Percentiles rank a stretch among this genome's conserved stretches.
Conservation (phyloP, 2,113 vertebrate species). For the Pipra filicauda region DNA sequence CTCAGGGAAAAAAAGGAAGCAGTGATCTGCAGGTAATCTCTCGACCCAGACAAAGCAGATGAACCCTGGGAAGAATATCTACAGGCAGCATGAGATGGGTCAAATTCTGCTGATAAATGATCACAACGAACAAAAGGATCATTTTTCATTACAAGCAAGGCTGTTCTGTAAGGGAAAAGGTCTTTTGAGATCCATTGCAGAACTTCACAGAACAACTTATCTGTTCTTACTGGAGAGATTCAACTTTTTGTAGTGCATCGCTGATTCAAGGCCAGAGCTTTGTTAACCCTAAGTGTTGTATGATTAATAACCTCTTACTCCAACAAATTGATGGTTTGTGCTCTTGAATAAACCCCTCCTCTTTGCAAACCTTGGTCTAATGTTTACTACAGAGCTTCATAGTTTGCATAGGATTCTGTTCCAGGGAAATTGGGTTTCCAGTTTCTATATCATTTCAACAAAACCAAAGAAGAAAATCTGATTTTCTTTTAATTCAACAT, state of each 20-base stretch:
- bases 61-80: neutral
- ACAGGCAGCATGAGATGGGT: neutral
- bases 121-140: neutral
- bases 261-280: constrained; percentile 55
- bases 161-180: neutral
- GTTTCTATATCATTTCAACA: constrained; percentile 50
- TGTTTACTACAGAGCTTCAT: constrained; percentile 26
- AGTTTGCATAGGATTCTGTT: constrained; percentile 41
- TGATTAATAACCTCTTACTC: constrained; percentile 62
- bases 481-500: constrained; percentile 68
- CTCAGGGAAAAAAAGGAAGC: neutral
- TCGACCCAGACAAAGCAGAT: neutral
- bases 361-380: constrained; percentile 17
- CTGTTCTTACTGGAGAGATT: neutral
- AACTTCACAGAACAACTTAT: constrained; percentile 5
- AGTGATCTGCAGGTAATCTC: neutral
- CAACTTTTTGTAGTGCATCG: constrained; percentile 49
- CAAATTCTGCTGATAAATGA: neutral
- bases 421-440: constrained; percentile 29
- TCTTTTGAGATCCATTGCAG: constrained; percentile 9
- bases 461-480: constrained; percentile 45
- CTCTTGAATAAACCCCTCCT: constrained; percentile 26
- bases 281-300: constrained; percentile 37
- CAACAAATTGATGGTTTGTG: constrained; percentile 35
- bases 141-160: neutral